Base-by-base conservation (phyloP, 1,140 invertebrate genomes). In the Sycophila sp. region DNA sequence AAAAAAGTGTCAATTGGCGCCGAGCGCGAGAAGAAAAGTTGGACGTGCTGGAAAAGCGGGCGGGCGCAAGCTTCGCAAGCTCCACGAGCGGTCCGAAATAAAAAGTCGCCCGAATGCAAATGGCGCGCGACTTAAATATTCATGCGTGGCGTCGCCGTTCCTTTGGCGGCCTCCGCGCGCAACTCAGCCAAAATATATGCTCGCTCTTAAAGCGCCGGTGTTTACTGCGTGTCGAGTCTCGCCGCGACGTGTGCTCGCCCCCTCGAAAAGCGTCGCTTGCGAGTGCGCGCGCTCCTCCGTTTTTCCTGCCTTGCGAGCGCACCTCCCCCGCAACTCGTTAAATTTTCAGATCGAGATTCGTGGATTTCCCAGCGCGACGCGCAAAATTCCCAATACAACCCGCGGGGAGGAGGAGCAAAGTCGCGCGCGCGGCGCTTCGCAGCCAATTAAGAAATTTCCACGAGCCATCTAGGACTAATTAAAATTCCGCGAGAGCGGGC, bases 81-180 rank as follows among this genome's bases (percentile, higher is more conserved):
- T 19, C 53, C n/a, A 22, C 11, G 17, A 56, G 38, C 56, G 32
- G 45, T 47, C 72, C 38, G 55, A 70, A 77, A 77, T 76, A 77
- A 80, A 79, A 78, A 76, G 71, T 67, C 65, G 32, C 49, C 55
- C 58, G 58, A 68, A 78, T 79, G 76, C 76, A 79, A 80, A 77
- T 78, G 69, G 24, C 65, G 58, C 49, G 34, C 2, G 38, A 36
- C 22, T 76, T 69, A 76, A 79, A 79, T 72, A 79, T 79, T 72
- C 74, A 77, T 77, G 74, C 65, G 17, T 17, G 32, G 68, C 69
- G 45, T n/a, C n/a, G n/a, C n/a, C n/a, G 45, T 38, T 47, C 17
- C 66, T 75, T 73, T 60, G 30, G 59, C 45, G 24, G 51, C 67
- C 45, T 72, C 72, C 49, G 49, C 30, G 62, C 64, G 68, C 5